These are phyloP conservation scores for Botia almorhae DNA, from an alignment of 2,797 vertebrate genomes.

Conservation along the genomic window DNA sequence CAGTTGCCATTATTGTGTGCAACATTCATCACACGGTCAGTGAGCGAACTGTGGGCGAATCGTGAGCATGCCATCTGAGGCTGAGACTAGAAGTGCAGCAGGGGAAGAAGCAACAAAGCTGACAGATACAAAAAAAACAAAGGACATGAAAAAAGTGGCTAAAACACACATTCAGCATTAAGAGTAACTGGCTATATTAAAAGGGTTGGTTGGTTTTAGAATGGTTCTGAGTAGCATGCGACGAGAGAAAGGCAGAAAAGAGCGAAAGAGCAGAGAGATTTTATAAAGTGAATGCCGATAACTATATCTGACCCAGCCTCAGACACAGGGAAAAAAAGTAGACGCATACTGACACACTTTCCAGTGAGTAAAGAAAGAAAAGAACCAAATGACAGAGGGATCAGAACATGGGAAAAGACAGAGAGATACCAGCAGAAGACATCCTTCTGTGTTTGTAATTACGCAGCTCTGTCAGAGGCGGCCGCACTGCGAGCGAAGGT, in stretches of 20 bases:
- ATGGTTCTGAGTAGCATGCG: neutral
- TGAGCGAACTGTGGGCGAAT: no score
- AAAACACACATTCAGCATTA: slow-evolving; percentile 5
- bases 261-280: neutral
- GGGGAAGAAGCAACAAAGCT: neutral
- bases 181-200: slow-evolving; percentile 6
- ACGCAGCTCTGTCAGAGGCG: slow-evolving; percentile 60
- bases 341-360: slow-evolving; percentile 18
- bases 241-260: neutral
- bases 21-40: no score
- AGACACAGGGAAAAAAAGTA: neutral
- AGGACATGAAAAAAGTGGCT: neutral
- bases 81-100: neutral
- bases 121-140: neutral
- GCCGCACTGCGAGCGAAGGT: slow-evolving; percentile 46
- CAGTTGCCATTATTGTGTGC: no score
- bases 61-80: no score
- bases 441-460: slow-evolving; percentile 70
- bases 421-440: slow-evolving; percentile 49
- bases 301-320: slow-evolving; percentile 1
- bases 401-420: slow-evolving; percentile 50
- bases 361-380: slow-evolving; percentile 35
- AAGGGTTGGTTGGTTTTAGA: neutral
- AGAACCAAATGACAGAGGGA: slow-evolving; percentile 35
- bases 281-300: neutral